Base-by-base conservation (phyloP, 2,888 invertebrate genomes). In the Alitta virens region DNA sequence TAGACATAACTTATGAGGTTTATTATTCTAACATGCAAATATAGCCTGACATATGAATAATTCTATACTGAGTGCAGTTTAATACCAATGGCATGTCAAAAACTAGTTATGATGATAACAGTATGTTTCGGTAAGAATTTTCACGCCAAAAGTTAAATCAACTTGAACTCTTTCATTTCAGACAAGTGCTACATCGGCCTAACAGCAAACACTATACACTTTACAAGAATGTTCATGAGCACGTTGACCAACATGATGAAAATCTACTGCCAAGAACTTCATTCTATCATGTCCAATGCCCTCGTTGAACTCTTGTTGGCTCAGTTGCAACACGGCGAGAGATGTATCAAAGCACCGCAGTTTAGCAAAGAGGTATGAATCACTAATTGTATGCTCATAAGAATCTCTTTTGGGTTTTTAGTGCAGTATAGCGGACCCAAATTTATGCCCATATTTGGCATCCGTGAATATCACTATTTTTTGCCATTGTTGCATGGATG, bases 121-220 rank as follows among this genome's bases (percentile, higher is more conserved):
- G n/a, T n/a, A n/a, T n/a, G 42, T 14, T n/a, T 14, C 16, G 16
- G 42, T 40, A 40, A 40, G n/a, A n/a, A n/a, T n/a, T n/a, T 50
- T n/a, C 18, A 50, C 9, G 16, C 12, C 9, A 50, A n/a, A 21
- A n/a, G 18, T 9, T 50, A n/a, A 50, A 21, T 9, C 21, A n/a
- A n/a, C 16, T n/a, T 9, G 18, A 14, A 16, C n/a, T 50, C 18
- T 14, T 21, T 50, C 23, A 27, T 33, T 67, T 66, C 78, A 84
- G 88, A 87, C 68, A 88, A 87, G 63, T 86, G 85, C 69, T 90
- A 90, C 88, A 84, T 92, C 56, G 87, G 89, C 68, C 83, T 93
- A 72, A 92, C 92, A 0, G 86, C 87, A 74, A 92, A 91, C 82
- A 91, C 90, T 3, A 85, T 91, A 67, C 88, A 89, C 75, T 93